phyloP scores from a whole-genome alignment of 1,140 invertebrate genomes.

The Pantala flavescens region DNA sequence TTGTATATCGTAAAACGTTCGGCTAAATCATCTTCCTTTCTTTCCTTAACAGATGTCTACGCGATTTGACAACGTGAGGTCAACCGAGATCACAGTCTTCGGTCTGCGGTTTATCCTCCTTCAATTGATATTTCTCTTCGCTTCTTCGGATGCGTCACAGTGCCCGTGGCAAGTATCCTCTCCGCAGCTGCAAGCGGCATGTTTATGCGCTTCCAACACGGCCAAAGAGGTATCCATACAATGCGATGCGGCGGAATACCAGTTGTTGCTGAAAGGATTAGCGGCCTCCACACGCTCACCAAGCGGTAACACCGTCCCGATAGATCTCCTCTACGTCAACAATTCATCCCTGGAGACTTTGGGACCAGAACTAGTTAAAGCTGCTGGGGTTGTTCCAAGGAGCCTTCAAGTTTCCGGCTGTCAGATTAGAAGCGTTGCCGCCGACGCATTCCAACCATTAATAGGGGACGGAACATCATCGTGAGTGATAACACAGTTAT shows the following conservation, averaged over 20 bases:
- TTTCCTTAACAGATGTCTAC: too few relatives aligned
- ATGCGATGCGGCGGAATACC: constrained; percentile 78
- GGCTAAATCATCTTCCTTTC: too few relatives aligned
- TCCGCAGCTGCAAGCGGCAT: constrained; percentile 66
- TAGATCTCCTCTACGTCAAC: constrained; percentile 81
- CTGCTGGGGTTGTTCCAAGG: constrained; percentile 53
- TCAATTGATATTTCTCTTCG: background rate
- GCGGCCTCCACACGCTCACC: constrained; percentile 52
- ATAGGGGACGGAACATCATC: background rate
- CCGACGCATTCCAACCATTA: constrained; percentile 50
- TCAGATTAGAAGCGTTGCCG: constrained; percentile 57
- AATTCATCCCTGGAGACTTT: constrained; percentile 66
- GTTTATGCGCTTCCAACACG: constrained; percentile 76
- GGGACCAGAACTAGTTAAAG: constrained; percentile 47
- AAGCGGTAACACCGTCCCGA: constrained; percentile 47
- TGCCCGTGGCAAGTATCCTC: background rate
- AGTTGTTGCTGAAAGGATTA: constrained; percentile 41
- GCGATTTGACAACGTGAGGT: too few relatives aligned
- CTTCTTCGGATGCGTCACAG: background rate
- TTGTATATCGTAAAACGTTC: too few relatives aligned
- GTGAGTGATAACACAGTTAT: background rate
- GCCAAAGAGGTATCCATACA: constrained; percentile 74
- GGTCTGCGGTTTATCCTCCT: background rate
- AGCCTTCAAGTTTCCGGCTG: constrained; percentile 80
- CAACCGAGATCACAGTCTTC: too few relatives aligned